A percentile compares a stretch with the other conserved stretches of the same genome.
Evolutionary conservation across 2,888 invertebrate genomes (phyloP).

Genomic region (Sipha maydis): DNA sequence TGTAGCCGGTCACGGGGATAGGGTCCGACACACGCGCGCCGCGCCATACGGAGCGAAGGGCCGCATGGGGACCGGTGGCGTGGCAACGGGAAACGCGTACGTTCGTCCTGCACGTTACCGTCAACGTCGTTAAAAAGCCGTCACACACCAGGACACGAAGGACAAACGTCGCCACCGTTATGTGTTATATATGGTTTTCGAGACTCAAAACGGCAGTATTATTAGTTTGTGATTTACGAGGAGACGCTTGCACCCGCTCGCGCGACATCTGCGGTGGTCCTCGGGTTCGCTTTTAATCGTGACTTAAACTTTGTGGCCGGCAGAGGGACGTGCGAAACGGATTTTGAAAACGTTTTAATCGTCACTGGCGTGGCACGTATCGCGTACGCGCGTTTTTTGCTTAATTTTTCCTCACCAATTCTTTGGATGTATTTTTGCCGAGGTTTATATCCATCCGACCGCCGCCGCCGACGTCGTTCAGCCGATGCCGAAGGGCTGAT

Average conservation of each 20-base stretch:
- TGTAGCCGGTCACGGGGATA: conserved; percentile 30
- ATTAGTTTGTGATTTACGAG: conserved; percentile 60
- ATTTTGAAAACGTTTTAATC: conserved; percentile 34
- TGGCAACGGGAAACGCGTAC: not conserved
- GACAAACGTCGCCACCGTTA: not conserved
- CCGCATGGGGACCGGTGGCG: not conserved
- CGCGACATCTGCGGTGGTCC: conserved; percentile 23
- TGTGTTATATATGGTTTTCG: not conserved
- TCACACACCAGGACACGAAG: conserved; percentile 9
- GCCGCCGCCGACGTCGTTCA: no score
- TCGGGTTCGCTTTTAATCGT: conserved; percentile 36
- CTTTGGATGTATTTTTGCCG: not conserved
- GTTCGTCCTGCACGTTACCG: not conserved
- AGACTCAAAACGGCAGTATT: not conserved
- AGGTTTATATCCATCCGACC: no score
- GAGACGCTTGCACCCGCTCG: not conserved
- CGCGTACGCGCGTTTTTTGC: not conserved
- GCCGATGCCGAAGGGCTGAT: not conserved
- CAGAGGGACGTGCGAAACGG: conserved; percentile 1
- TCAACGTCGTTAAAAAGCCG: conserved; percentile 60
- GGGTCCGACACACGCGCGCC: conserved; percentile 34
- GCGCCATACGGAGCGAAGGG: not conserved
- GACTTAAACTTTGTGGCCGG: conserved; percentile 43
- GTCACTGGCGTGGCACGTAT: not conserved
- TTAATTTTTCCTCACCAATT: not conserved